These are phyloP conservation scores for Patella depressa DNA, from an alignment of 2,888 invertebrate genomes.

Conservation along the genomic window DNA sequence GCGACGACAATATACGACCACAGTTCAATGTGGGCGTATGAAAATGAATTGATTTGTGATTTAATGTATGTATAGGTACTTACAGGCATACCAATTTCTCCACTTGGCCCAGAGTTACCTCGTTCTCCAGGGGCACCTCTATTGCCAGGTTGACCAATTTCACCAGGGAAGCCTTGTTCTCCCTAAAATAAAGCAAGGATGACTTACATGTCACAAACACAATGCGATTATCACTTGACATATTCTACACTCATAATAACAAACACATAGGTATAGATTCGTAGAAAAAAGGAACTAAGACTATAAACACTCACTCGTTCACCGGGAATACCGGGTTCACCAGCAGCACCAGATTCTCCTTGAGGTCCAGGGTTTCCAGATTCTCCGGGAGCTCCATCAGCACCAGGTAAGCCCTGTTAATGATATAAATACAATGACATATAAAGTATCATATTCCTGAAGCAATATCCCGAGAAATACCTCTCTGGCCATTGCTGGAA, in stretches of 20 bases:
- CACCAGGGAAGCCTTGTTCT: constrained; percentile 38
- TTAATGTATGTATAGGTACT: constrained; percentile 25
- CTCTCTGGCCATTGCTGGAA: too few relatives aligned
- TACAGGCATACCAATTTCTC: constrained; percentile 43
- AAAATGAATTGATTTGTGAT: background rate
- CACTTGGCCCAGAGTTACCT: constrained; percentile 49
- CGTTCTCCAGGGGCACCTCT: constrained; percentile 54
- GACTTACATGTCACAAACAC: too few relatives aligned
- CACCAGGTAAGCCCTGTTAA: constrained; percentile 49
- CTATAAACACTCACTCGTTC: constrained; percentile 29
- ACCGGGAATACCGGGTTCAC: constrained; percentile 46
- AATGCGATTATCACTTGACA: too few relatives aligned
- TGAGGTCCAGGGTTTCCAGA: constrained; percentile 41
- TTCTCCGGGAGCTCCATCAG: constrained; percentile 51
- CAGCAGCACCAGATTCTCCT: constrained; percentile 36
- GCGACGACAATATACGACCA: too few relatives aligned
- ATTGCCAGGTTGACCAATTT: constrained; percentile 41
- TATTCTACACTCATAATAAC: too few relatives aligned
- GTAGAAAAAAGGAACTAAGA: too few relatives aligned
- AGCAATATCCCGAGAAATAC: too few relatives aligned
- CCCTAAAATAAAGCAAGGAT: constrained; percentile 28
- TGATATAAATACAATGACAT: too few relatives aligned
- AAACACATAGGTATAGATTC: background rate
- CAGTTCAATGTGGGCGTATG: too few relatives aligned
- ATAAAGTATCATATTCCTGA: too few relatives aligned